phyloP scores from a whole-genome alignment of 2,888 invertebrate genomes.

The Oxytorus armatus region DNA sequence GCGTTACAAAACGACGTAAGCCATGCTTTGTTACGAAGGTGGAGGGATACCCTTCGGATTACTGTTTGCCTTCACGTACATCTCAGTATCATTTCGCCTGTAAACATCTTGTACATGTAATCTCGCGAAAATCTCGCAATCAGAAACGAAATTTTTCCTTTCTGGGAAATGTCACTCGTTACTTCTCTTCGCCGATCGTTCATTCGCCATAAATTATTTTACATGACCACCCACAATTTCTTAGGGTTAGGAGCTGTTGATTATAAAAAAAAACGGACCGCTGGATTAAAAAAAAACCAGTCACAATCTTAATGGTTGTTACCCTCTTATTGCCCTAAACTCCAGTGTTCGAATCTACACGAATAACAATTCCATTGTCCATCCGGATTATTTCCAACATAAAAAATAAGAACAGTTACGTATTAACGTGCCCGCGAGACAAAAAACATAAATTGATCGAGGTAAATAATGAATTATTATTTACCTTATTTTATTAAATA shows the following conservation, averaged over 20 bases:
- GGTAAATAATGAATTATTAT: too few relatives aligned
- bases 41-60: neutral
- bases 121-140: neutral
- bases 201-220: neutral
- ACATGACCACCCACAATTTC: neutral
- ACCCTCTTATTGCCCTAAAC: too few relatives aligned
- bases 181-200: neutral
- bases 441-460: too few relatives aligned
- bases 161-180: neutral
- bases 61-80: neutral
- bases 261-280: neutral
- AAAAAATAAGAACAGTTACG: too few relatives aligned
- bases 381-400: too few relatives aligned
- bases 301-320: too few relatives aligned
- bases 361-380: too few relatives aligned
- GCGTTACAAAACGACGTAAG: slow-evolving; percentile 75
- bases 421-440: too few relatives aligned
- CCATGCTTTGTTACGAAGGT: slow-evolving; percentile 34
- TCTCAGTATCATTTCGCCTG: neutral
- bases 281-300: too few relatives aligned
- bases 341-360: too few relatives aligned
- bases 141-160: neutral
- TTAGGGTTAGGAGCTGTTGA: neutral
- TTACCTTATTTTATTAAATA: too few relatives aligned
- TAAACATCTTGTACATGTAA: neutral